phyloP scores from a whole-genome alignment of 2,797 vertebrate genomes.

The Pipistrellus nathusii region DNA sequence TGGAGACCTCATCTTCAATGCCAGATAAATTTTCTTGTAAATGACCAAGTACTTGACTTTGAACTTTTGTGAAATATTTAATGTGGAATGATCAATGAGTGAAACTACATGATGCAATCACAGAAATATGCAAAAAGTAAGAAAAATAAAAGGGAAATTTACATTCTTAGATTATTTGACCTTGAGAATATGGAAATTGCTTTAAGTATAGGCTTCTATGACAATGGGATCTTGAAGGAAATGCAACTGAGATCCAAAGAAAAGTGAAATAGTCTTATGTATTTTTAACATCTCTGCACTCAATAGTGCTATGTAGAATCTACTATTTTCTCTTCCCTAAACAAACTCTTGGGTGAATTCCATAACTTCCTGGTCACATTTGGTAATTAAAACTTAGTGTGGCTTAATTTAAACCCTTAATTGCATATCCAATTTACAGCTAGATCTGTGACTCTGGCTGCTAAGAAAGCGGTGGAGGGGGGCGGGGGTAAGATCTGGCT shows the following conservation, averaged over 20 bases:
- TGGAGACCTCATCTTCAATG: slow-evolving; percentile 29
- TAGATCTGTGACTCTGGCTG: slow-evolving; percentile 77
- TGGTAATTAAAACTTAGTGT: slow-evolving; percentile 84
- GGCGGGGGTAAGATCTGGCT: slow-evolving; percentile 76
- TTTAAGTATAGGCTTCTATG: slow-evolving; percentile 52
- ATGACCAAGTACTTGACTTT: slow-evolving; percentile 74
- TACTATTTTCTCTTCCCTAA: slow-evolving; percentile 77
- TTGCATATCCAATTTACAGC: slow-evolving; percentile 82
- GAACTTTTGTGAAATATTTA: slow-evolving; percentile 75
- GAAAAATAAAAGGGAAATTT: slow-evolving; percentile 57
- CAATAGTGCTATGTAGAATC: slow-evolving; percentile 75
- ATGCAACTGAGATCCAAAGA: slow-evolving; percentile 51
- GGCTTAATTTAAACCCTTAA: slow-evolving; percentile 84
- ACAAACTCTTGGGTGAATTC: slow-evolving; percentile 82
- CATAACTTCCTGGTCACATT: slow-evolving; percentile 83
- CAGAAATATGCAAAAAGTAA: slow-evolving; percentile 71
- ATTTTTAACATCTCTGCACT: slow-evolving; percentile 65
- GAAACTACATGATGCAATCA: slow-evolving; percentile 60
- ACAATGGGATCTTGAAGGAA: slow-evolving; percentile 67
- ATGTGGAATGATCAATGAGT: slow-evolving; percentile 61
- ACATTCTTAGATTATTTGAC: slow-evolving; percentile 69
- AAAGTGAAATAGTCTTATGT: slow-evolving; percentile 55
- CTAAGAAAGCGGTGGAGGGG: slow-evolving; percentile 48
- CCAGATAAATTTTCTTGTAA: slow-evolving; percentile 70
- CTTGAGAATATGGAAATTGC: slow-evolving; percentile 51